Percentiles rank a stretch among this genome's conserved stretches.
Evolutionary conservation across 1,140 invertebrate species (phyloP).

Genomic region (Achroia grisella): DNA sequence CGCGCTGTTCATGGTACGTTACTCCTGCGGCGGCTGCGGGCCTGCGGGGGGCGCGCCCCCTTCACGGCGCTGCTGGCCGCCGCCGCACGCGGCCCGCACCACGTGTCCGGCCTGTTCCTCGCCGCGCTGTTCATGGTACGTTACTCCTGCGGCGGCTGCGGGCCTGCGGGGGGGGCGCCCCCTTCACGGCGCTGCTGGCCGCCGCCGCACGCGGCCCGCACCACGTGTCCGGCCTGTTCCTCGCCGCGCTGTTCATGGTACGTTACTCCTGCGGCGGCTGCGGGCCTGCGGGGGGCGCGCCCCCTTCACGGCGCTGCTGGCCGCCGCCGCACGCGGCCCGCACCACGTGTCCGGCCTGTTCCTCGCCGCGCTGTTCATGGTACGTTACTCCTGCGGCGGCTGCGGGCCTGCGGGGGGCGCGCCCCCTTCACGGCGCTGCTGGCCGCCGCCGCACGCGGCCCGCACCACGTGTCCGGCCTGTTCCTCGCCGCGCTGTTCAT

Average conservation of each 20-base stretch:
- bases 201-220: constrained; percentile 8
- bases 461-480: constrained; percentile 24
- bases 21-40: neutral
- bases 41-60: too few species aligned
- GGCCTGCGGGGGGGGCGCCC: too few species aligned
- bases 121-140: constrained; percentile 40
- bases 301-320: neutral
- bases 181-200: neutral
- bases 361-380: constrained; percentile 43
- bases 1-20: constrained; percentile 34
- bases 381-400: constrained; percentile 2
- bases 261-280: neutral
- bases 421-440: neutral
- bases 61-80: neutral
- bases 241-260: constrained; percentile 42
- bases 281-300: too few species aligned
- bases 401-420: too few species aligned
- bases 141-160: neutral
- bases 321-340: constrained; percentile 8
- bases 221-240: constrained; percentile 32
- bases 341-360: constrained; percentile 29
- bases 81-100: constrained; percentile 11
- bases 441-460: constrained; percentile 6
- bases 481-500: constrained; percentile 45
- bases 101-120: constrained; percentile 35